Evolutionary conservation across 2,888 invertebrate genomes (phyloP).

Genomic region (Mesodorylaimus sp.): DNA sequence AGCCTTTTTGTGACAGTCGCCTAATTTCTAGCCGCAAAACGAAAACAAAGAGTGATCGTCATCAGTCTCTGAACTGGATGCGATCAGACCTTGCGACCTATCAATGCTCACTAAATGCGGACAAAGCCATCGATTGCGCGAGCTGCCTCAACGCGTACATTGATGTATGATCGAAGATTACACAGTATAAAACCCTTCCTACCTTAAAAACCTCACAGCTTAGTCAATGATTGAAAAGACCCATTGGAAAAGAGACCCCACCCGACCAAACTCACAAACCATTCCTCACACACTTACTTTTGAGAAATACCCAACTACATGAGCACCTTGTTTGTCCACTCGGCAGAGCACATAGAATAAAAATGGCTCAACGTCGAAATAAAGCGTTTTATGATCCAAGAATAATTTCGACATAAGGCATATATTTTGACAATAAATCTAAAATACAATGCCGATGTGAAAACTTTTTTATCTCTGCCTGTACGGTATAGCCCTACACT

Average conservation of each 20-base stretch:
- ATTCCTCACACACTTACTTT: constrained; percentile 53
- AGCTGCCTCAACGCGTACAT: no score
- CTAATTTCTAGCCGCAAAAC: no score
- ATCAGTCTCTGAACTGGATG: no score
- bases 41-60: no score
- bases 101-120: no score
- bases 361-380: constrained; percentile 94
- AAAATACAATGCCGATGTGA: constrained; percentile 16
- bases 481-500: neutral
- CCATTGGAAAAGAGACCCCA: no score
- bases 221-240: no score
- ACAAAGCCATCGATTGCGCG: no score
- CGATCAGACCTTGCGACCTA: no score
- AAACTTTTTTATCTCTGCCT: neutral
- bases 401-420: constrained; percentile 88
- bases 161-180: no score
- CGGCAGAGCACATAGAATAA: constrained; percentile 85
- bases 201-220: neutral
- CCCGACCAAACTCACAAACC: no score
- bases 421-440: constrained; percentile 77
- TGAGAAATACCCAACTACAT: constrained; percentile 89
- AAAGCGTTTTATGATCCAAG: constrained; percentile 87
- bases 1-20: no score
- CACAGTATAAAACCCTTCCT: constrained; percentile 3
- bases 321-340: constrained; percentile 76